phyloP scores from a whole-genome alignment of 2,888 invertebrate genomes.

The Tyria jacobaeae region DNA sequence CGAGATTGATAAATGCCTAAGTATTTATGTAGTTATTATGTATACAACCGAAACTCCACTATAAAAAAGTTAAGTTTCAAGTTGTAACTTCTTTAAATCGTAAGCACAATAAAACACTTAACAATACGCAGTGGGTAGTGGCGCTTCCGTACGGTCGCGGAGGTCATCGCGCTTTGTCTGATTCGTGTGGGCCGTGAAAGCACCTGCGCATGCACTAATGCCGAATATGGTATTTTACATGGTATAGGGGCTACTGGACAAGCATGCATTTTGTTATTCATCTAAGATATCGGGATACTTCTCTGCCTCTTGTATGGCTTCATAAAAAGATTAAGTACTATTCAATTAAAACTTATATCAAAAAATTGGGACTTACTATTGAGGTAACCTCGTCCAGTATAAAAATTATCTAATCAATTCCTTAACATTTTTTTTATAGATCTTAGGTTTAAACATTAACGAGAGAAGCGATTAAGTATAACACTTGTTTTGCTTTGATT shows the following conservation, averaged over 20 bases:
- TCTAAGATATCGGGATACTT: too few relatives aligned
- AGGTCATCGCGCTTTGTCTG: conserved; percentile 54
- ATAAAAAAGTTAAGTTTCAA: conserved; percentile 2
- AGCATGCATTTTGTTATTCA: background rate
- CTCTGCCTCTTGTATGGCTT: too few relatives aligned
- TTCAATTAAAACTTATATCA: too few relatives aligned
- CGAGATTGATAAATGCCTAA: too few relatives aligned
- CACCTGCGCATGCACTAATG: conserved; percentile 65
- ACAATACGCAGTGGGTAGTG: conserved; percentile 22
- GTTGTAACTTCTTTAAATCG: background rate
- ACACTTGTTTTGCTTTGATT: too few relatives aligned
- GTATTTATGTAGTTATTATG: background rate
- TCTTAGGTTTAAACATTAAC: too few relatives aligned
- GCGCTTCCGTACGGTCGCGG: conserved; percentile 23
- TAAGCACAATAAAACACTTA: conserved; percentile 21
- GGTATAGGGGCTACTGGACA: conserved; percentile 12
- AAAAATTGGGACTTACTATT: too few relatives aligned
- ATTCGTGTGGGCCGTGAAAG: conserved; percentile 68
- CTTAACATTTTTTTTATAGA: too few relatives aligned
- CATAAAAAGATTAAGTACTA: too few relatives aligned
- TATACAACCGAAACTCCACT: background rate
- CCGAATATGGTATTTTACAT: conserved; percentile 40
- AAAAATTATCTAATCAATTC: too few relatives aligned
- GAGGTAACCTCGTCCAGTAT: too few relatives aligned
- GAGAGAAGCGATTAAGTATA: too few relatives aligned